Evolutionary conservation across 30 jellyfish, hydroid and myxozoan genomes (phyloP).

Genomic region (Pseudorhiza aurosa): DNA sequence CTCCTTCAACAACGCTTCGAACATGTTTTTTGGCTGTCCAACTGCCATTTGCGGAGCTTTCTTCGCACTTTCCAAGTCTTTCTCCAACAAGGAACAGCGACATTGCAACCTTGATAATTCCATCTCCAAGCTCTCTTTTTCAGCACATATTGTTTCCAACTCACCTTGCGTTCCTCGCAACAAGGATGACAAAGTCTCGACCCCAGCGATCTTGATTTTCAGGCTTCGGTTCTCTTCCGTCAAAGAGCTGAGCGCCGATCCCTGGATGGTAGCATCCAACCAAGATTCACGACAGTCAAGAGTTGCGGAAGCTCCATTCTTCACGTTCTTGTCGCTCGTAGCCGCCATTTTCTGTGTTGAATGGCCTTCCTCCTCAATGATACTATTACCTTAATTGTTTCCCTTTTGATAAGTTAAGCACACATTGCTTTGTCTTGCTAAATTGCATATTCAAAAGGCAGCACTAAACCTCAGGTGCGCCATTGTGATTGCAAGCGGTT

Average conservation of each 20-base stretch:
- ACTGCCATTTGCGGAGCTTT: neutral
- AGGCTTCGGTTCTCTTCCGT: conserved; percentile 73
- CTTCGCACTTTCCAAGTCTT: conserved; percentile 23
- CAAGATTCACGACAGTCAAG: neutral
- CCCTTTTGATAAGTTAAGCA: neutral
- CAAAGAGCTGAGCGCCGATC: neutral
- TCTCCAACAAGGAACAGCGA: conserved; percentile 52
- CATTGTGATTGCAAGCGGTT: neutral
- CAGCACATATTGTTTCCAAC: conserved; percentile 46
- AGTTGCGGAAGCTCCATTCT: neutral
- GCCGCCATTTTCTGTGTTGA: conserved; percentile 12
- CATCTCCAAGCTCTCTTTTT: conserved; percentile 59
- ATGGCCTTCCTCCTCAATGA: neutral
- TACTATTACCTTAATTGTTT: neutral
- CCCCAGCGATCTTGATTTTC: conserved; percentile 73
- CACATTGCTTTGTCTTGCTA: neutral
- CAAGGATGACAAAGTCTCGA: conserved; percentile 63
- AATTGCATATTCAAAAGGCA: too few species aligned
- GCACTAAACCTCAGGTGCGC: too few species aligned
- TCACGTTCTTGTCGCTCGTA: neutral
- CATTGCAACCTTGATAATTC: conserved; percentile 65
- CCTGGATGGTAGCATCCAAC: neutral
- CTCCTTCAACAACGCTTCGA: conserved; percentile 44
- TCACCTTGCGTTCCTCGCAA: conserved; percentile 70
- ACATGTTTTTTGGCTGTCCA: conserved; percentile 35